Conservation (phyloP, 2,888 invertebrate species). For the Odontomyia ornata region DNA sequence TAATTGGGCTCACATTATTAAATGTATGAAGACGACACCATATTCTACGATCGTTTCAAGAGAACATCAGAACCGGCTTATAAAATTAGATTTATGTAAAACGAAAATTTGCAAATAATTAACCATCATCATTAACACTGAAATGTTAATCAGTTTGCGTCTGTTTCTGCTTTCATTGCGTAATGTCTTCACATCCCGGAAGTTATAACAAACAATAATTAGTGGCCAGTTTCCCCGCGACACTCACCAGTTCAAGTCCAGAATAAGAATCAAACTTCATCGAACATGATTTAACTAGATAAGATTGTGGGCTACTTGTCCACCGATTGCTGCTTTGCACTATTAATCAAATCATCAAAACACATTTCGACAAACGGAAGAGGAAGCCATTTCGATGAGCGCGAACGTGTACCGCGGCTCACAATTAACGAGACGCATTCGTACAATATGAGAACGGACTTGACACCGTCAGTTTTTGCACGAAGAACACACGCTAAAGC, state of each 20-base stretch:
- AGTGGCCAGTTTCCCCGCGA: not conserved
- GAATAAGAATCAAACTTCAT: conserved; percentile 15
- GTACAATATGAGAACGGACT: conserved; percentile 16
- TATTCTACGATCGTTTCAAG: too few species aligned
- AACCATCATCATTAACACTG: too few species aligned
- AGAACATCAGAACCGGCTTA: too few species aligned
- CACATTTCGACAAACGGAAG: conserved; percentile 48
- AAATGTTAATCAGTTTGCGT: not conserved
- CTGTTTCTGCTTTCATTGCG: not conserved
- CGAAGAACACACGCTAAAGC: not conserved
- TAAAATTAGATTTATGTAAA: too few species aligned
- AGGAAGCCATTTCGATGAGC: conserved; percentile 46
- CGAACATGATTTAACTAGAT: conserved; percentile 27
- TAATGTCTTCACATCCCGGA: conserved; percentile 11
- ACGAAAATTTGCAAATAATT: too few species aligned
- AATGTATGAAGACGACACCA: too few species aligned
- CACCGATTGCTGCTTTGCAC: conserved; percentile 9
- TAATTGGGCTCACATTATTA: too few species aligned
- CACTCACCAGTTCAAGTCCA: not conserved
- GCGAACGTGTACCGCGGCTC: not conserved
- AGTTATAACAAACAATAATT: conserved; percentile 1
- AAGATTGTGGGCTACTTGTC: conserved; percentile 25
- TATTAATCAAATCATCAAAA: conserved; percentile 22
- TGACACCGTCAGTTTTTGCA: conserved; percentile 24
- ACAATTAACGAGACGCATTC: not conserved